Percentiles rank a stretch among this genome's conserved stretches.
These are phyloP conservation scores for Empidonax traillii DNA, from an alignment of 2,113 vertebrate species.

Conservation along the genomic window DNA sequence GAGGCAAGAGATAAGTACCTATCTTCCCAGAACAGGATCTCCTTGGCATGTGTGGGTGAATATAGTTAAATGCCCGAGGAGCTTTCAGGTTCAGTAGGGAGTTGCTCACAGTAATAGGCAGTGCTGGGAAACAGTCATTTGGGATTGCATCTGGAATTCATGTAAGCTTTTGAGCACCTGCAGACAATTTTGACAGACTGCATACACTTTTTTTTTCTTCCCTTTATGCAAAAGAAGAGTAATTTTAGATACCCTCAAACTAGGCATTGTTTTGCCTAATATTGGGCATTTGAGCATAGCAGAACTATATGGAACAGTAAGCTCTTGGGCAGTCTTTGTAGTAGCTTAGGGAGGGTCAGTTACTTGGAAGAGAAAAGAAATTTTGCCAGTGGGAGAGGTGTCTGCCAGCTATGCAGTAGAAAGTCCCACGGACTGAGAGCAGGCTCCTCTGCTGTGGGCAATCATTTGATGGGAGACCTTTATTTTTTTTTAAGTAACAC, in stretches of 20 bases:
- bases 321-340: neutral
- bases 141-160: slow-evolving; percentile 8
- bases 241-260: neutral
- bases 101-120: slow-evolving; percentile 28
- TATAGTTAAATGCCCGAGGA: slow-evolving; percentile 41
- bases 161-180: neutral
- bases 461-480: neutral
- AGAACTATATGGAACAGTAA: rapidly evolving
- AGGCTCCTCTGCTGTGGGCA: neutral
- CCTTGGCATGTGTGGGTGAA: slow-evolving; percentile 53
- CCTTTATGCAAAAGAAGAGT: neutral
- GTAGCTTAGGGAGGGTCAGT: neutral
- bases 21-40: slow-evolving; percentile 59
- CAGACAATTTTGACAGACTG: neutral
- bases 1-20: slow-evolving; percentile 60
- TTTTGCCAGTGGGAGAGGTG: neutral
- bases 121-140: neutral
- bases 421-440: neutral
- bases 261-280: neutral
- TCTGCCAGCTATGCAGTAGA: neutral
- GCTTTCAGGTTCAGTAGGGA: slow-evolving; percentile 32
- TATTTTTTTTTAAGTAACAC: neutral
- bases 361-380: neutral
- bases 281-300: neutral
- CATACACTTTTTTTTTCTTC: neutral